Evolutionary conservation across 2,888 invertebrate species (phyloP).

Genomic region (Pseudolycoriella hygida): DNA sequence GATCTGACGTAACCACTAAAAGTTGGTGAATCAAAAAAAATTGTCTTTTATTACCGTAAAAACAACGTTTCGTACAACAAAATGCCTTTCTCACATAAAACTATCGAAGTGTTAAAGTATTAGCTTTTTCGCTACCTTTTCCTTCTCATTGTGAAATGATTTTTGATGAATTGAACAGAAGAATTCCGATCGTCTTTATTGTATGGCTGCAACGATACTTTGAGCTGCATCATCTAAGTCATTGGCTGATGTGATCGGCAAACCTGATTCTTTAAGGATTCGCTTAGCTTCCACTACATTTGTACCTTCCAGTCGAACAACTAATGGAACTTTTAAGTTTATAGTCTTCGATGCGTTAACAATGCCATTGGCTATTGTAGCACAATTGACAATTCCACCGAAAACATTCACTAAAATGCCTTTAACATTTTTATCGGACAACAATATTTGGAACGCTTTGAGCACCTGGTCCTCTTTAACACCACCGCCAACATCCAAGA

Average conservation of each 20-base stretch:
- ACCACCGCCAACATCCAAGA: constrained; percentile 92
- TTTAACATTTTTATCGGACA: constrained; percentile 74
- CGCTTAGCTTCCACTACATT: constrained; percentile 71
- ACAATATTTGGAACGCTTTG: constrained; percentile 81
- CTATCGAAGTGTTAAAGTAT: too few species aligned
- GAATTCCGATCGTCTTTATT: constrained; percentile 5
- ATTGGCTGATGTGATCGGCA: constrained; percentile 64
- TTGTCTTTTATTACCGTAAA: too few species aligned
- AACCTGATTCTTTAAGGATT: constrained; percentile 65
- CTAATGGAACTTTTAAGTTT: constrained; percentile 66
- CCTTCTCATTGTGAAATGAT: too few species aligned
- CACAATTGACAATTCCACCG: constrained; percentile 96
- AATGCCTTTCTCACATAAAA: too few species aligned
- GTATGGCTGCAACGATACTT: constrained; percentile 49
- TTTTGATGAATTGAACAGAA: background rate
- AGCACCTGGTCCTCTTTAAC: constrained; percentile 89
- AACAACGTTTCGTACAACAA: too few species aligned
- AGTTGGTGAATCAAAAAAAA: too few species aligned
- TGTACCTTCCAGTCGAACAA: constrained; percentile 91
- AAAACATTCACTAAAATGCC: constrained; percentile 96
- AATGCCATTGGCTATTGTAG: constrained; percentile 89
- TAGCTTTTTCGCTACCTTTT: too few species aligned
- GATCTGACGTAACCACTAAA: too few species aligned
- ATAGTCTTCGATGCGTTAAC: constrained; percentile 70
- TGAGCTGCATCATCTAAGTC: constrained; percentile 87